Evolutionary conservation across 2,888 invertebrate species (phyloP), one percentile per base, ranked within the genome.

Genomic region (Encarsia formosa): DNA sequence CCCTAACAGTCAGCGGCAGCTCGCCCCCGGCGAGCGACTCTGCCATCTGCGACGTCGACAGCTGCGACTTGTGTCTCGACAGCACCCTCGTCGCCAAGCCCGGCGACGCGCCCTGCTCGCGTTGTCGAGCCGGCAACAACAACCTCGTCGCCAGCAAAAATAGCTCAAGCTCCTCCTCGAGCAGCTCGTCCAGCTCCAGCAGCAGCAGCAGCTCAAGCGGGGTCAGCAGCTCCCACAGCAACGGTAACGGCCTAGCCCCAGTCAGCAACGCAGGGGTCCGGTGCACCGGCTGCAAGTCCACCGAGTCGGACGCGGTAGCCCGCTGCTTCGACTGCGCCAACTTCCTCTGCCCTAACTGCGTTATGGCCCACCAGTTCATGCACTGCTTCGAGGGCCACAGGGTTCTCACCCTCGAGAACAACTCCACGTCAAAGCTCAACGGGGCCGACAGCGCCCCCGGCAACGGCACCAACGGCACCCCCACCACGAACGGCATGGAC

Each of bases 301-400:
- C 90, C 73, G 91, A 94, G 75, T 86, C 91, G 18, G 89, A 88
- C 83, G 96, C 96, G 41, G 91, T 95, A 52, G 95, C 95, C 57
- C 89, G 92, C 73, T 97, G 96, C 77, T 88, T 92, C 69, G 96
- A 97, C 76, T 99, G 98, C 77, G 90, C 91, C 69, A 94, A 94
- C 74, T 92, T 90, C 74, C 84, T 99, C 64, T 98, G 98, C 78
- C 87, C 91, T 54, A 94, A 95, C 75, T 98, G 98, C 83, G 93
- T 94, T 68, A 95, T 95, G 86, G 97, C 97, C 58, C 98, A 98
- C 77, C 93, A 96, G 78, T 95, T 91, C 75, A 97, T 98, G 96
- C 95, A 96, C 76, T 97, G 96, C 75, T 98, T 98, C 76, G 94
- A 95, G 75, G 95, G 94, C 58, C 96, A 97, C 76, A 86, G 93